A percentile compares a stretch with the other conserved stretches of the same genome.
phyloP scores from a whole-genome alignment of 2,113 vertebrate genomes.

The Sinocyclocheilus grahami region DNA sequence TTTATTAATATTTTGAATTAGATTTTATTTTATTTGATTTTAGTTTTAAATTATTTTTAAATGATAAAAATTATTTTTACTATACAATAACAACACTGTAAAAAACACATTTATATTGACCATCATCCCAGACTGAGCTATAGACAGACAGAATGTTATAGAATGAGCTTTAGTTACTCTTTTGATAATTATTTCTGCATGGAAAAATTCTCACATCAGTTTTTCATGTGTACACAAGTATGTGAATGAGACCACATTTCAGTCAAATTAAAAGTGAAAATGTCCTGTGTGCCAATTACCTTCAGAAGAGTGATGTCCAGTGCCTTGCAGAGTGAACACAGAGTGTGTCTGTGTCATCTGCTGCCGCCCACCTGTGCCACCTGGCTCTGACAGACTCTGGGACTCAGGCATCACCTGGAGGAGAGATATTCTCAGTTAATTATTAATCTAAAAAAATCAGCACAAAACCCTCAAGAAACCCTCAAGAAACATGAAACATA shows the following conservation, averaged over 20 bases:
- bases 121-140: background rate
- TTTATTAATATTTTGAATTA: background rate
- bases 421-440: conserved; percentile 51
- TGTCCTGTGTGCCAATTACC: conserved; percentile 69
- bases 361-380: conserved; percentile 56
- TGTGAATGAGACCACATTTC: background rate
- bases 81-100: background rate
- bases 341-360: conserved; percentile 80
- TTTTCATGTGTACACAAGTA: background rate
- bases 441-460: background rate
- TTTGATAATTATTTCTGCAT: background rate
- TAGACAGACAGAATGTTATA: background rate
- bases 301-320: conserved; percentile 84
- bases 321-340: conserved; percentile 77
- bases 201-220: background rate
- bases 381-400: conserved; percentile 52
- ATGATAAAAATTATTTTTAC: background rate
- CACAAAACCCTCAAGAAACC: background rate
- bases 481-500: background rate
- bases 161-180: background rate
- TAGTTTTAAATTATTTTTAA: too few species aligned
- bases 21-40: background rate
- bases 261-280: background rate
- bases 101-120: background rate
- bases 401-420: conserved; percentile 76